Conservation (phyloP, 2,888 invertebrate species). For the Thumatha senex region DNA sequence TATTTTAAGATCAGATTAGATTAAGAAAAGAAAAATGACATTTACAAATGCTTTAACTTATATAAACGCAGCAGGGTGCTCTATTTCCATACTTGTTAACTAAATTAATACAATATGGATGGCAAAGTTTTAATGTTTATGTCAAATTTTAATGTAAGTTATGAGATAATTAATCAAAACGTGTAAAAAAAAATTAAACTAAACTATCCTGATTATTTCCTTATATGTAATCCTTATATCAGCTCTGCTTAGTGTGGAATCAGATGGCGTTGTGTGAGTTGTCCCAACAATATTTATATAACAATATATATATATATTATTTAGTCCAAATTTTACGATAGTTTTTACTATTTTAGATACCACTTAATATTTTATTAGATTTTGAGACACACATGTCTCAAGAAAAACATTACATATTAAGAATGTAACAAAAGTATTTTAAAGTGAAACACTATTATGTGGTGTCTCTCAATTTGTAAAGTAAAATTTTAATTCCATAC, state of each 20-base stretch:
- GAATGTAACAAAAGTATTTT: background rate
- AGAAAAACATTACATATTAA: background rate
- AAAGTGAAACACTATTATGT: background rate
- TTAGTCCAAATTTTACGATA: slow-evolving; percentile 6
- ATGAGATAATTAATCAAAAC: slow-evolving; percentile 13
- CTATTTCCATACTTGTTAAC: background rate
- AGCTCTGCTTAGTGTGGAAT: no score
- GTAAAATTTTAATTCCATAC: no score
- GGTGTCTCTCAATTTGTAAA: no score
- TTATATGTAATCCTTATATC: slow-evolving; percentile 5
- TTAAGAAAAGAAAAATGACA: background rate
- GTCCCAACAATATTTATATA: no score
- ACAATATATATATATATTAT: no score
- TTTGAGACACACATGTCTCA: background rate
- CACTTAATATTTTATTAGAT: slow-evolving; percentile 2
- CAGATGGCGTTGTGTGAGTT: no score
- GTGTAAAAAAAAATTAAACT: slow-evolving; percentile 16
- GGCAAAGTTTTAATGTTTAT: slow-evolving; percentile 13
- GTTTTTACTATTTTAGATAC: slow-evolving; percentile 4
- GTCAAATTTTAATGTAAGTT: slow-evolving; percentile 20
- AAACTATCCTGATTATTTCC: slow-evolving; percentile 15
- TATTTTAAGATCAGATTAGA: no score
- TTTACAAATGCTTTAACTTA: no score
- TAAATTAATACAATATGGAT: slow-evolving; percentile 1
- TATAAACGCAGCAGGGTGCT: background rate